A percentile compares a stretch with the other conserved stretches of the same genome.
Evolutionary conservation across 2,797 vertebrate genomes (phyloP).

Genomic region (Mormyrus hasselquistii): DNA sequence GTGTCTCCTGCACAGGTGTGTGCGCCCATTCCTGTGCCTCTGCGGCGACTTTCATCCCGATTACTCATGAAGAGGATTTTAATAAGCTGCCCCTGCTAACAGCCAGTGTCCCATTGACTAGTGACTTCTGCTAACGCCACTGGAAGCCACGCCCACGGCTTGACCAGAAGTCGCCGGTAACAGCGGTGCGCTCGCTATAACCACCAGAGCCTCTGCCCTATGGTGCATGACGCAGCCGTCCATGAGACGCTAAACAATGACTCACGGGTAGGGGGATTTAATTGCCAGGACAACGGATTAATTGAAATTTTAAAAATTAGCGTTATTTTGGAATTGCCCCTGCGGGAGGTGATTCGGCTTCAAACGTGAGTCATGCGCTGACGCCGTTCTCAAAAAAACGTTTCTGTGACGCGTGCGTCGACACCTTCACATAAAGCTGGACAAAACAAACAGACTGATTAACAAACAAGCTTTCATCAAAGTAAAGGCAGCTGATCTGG

Average conservation of each 20-base stretch:
- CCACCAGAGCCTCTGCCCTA: not conserved
- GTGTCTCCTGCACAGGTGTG: not conserved
- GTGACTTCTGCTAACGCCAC: not conserved
- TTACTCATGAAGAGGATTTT: not conserved
- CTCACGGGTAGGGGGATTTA: not conserved
- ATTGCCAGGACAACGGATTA: not conserved
- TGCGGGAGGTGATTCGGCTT: not conserved
- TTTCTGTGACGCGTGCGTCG: not conserved
- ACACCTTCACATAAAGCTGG: not conserved
- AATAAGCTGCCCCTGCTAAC: not conserved
- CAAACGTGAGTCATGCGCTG: not conserved
- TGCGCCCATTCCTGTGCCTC: not conserved
- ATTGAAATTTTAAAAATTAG: not conserved
- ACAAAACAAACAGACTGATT: not conserved
- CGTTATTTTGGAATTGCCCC: not conserved
- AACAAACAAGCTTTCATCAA: not conserved
- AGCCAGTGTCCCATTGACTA: conserved; percentile 6
- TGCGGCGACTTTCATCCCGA: not conserved
- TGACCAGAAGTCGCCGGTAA: not conserved
- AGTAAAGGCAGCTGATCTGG: not conserved
- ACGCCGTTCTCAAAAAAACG: not conserved
- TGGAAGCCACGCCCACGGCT: not conserved
- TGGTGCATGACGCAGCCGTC: not conserved
- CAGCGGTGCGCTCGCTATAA: not conserved
- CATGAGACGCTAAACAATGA: conserved; percentile 1